Evolutionary conservation across 2,888 invertebrate species (phyloP).

Genomic region (Drosophila ustulata): DNA sequence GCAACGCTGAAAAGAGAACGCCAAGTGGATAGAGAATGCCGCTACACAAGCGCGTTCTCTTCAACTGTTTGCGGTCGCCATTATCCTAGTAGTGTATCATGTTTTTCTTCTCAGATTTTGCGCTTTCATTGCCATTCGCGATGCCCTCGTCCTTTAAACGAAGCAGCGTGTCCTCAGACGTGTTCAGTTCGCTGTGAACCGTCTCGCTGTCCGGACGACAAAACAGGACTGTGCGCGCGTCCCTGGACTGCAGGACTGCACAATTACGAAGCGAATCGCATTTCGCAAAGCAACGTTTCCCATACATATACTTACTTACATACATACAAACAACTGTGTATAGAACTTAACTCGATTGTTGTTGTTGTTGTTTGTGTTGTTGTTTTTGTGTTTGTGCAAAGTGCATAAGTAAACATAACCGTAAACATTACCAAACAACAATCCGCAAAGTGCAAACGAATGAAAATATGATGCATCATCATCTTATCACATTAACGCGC

Average conservation of each 20-base stretch:
- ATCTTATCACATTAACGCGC: slow-evolving; percentile 9
- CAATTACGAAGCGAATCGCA: slow-evolving; percentile 18
- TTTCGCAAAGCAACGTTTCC: background rate
- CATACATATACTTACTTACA: too few species aligned
- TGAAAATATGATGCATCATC: slow-evolving; percentile 1
- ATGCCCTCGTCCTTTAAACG: slow-evolving; percentile 62
- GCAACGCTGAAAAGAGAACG: slow-evolving; percentile 7
- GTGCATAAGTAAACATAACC: slow-evolving; percentile 25
- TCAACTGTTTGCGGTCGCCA: slow-evolving; percentile 44
- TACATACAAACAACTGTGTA: slow-evolving; percentile 1
- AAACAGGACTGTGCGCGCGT: slow-evolving; percentile 31
- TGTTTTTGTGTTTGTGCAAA: slow-evolving; percentile 16
- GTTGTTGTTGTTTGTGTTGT: slow-evolving; percentile 11
- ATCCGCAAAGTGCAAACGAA: slow-evolving; percentile 7
- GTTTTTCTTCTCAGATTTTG: slow-evolving; percentile 42
- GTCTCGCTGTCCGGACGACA: slow-evolving; percentile 74
- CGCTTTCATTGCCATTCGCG: slow-evolving; percentile 44
- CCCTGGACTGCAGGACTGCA: slow-evolving; percentile 21
- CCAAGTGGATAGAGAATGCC: background rate
- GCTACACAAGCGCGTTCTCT: slow-evolving; percentile 20
- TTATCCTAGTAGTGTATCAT: slow-evolving; percentile 61
- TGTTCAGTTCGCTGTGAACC: slow-evolving; percentile 77
- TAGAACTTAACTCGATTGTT: slow-evolving; percentile 14
- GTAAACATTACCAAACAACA: slow-evolving; percentile 17
- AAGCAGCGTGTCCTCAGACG: slow-evolving; percentile 40